Base-by-base conservation (phyloP, 2,797 vertebrate species). In the Philypnodon macrostomus region DNA sequence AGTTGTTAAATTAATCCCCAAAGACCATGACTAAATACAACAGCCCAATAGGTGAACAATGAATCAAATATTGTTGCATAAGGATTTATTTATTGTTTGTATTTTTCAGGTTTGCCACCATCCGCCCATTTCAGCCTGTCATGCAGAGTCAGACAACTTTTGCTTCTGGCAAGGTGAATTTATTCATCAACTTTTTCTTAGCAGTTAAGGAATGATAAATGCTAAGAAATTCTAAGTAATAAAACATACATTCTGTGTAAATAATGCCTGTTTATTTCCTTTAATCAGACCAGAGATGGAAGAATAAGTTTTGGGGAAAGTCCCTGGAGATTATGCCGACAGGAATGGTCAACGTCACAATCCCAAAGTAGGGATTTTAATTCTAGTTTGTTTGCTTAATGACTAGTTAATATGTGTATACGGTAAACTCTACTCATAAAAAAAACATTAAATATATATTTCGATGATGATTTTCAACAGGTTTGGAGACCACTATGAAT, bases 291-390 rank as follows among this genome's bases (percentile, higher is more conserved):
- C 94, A 97, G 83, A 87, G 94, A 44, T 96, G 95, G 95, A 97
- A 97, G 69, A 97, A 98, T 73, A 97, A 95, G 68, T 98, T 97
- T 76, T 98, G 95, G 95, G 95, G 95, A 18, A 98, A 97, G 51
- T 97, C 95, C 0, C 67, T 98, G 71, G 95, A 98, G 86, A 95
- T 98, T 4, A 80, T 95, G 73, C 95, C 95, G 0, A 73, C 95
- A 48, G 95, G 95, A 52, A 95, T 93, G 47, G 92, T 97, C 62
- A 93, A 97, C 0, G 92, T 94, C 30, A 93, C 88, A 57, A 79
- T 98, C 11, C 85, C 92, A 47, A 92, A 90, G 95, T 94, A 79
- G 87, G 80, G 32, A 7, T 14, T 45, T 30, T 21, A 10, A 35
- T 31, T 18, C 31, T 16, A n/a, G 24, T 33, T 7, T 3, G 15